A percentile compares a stretch with the other conserved stretches of the same genome.
Conservation (phyloP, 2,113 vertebrate genomes). For the Apodemus speciosus region DNA sequence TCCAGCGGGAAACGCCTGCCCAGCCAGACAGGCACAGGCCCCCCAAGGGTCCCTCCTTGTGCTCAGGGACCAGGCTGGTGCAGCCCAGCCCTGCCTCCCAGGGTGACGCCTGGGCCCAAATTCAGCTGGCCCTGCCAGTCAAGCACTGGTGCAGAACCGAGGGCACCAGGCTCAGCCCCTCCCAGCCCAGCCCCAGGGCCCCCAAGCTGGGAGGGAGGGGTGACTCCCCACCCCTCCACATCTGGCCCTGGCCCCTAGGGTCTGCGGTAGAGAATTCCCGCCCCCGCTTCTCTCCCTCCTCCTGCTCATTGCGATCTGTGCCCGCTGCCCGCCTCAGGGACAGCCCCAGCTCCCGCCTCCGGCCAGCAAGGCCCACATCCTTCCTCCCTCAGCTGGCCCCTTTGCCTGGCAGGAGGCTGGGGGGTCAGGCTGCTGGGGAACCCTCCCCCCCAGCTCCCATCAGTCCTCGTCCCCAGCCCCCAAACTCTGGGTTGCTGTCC, state of each 20-base stretch:
- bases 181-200: conserved; percentile 75
- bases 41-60: conserved; percentile 79
- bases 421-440: conserved; percentile 72
- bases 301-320: conserved; percentile 67
- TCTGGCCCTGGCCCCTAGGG: conserved; percentile 82
- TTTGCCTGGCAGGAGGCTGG: conserved; percentile 75
- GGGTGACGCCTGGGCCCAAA: conserved; percentile 79
- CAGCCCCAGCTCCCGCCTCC: conserved; percentile 79
- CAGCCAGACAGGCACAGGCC: conserved; percentile 78
- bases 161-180: conserved; percentile 80
- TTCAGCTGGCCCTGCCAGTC: conserved; percentile 82
- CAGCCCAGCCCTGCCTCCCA: conserved; percentile 77
- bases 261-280: conserved; percentile 82
- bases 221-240: conserved; percentile 79
- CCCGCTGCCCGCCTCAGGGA: conserved; percentile 80
- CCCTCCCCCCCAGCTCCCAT: conserved; percentile 63
- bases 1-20: conserved; percentile 81
- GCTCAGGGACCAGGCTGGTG: conserved; percentile 73
- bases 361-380: conserved; percentile 82
- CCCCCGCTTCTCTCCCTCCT: conserved; percentile 80
- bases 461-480: conserved; percentile 73
- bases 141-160: conserved; percentile 81
- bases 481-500: conserved; percentile 76
- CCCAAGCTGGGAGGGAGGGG: conserved; percentile 77
- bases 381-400: conserved; percentile 80